Evolutionary conservation across 2,888 invertebrate genomes (phyloP), one percentile per base, ranked within the genome.

Genomic region (Drosophila silvestris): DNA sequence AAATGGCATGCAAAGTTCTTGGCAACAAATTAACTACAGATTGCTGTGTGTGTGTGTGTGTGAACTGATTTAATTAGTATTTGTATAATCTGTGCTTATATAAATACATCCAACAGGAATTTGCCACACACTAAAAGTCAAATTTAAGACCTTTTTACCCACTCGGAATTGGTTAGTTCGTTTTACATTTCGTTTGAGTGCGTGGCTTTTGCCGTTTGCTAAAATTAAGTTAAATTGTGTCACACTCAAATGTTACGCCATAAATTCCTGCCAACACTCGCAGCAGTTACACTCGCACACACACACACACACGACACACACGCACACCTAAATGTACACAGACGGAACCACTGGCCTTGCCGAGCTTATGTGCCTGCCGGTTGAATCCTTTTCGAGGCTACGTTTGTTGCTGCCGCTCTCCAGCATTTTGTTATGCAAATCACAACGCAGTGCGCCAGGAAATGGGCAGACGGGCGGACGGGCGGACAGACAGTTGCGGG

Each of bases 181-280:
- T 58, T 69, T 69, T 37, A 58, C 68, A 52, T 26, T 41, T 35
- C 64, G 58, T 71, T 41, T 56, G 37, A 51, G 74, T 70, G 56
- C 63, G 73, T 73, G 69, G 65, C 66, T 67, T 70, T 52, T 77
- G 75, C 71, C 69, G 59, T 74, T 87, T 77, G 74, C 80, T 72
- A 88, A 88, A 91, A 91, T 90, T 90, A 90, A 91, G 83, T 90
- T 89, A 91, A 92, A 92, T 91, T 91, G 86, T 91, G 91, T 90
- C 92, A 91, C 91, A 89, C 88, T 91, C 91, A 89, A 91, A 90
- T 85, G 91, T 87, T 85, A 85, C 70, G 75, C 84, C 84, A 88
- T 90, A 88, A 88, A 90, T 90, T 88, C 69, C 71, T 70, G 83
- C 90, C 77, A 72, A 78, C 81, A 89, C 77, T 81, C 58, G 66